Evolutionary conservation across 2,888 invertebrate genomes (phyloP).

Genomic region (Drosophila anceps): DNA sequence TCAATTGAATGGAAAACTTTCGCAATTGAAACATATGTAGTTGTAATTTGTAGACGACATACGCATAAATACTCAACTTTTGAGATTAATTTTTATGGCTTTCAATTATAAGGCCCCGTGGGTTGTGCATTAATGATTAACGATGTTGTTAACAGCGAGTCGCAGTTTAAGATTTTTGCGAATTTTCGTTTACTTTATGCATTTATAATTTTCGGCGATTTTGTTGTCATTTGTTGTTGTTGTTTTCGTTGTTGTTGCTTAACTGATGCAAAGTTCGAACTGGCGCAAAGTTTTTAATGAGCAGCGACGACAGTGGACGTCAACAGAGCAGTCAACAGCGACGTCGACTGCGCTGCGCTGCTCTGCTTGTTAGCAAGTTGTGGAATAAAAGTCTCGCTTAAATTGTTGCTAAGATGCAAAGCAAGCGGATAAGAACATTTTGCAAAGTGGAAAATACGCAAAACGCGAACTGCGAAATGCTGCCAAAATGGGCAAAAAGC

Average conservation of each 20-base stretch:
- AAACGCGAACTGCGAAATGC: slow-evolving; percentile 4
- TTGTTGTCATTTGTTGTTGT: slow-evolving; percentile 30
- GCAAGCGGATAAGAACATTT: slow-evolving; percentile 42
- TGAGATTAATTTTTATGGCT: background rate
- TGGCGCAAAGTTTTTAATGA: slow-evolving; percentile 76
- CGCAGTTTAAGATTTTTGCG: slow-evolving; percentile 41
- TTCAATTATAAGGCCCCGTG: background rate
- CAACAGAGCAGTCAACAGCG: slow-evolving; percentile 35
- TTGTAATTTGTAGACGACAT: background rate
- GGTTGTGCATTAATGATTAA: slow-evolving; percentile 11
- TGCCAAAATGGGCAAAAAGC: slow-evolving; percentile 6
- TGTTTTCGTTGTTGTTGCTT: slow-evolving; percentile 68
- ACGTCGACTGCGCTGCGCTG: slow-evolving; percentile 20
- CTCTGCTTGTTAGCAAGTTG: slow-evolving; percentile 52
- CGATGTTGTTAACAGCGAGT: slow-evolving; percentile 13
- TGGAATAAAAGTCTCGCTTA: slow-evolving; percentile 34
- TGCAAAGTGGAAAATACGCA: slow-evolving; percentile 13
- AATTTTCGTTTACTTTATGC: slow-evolving; percentile 65
- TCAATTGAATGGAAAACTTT: too few relatives aligned
- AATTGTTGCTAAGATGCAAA: slow-evolving; percentile 63
- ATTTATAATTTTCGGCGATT: slow-evolving; percentile 64
- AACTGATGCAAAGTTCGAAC: slow-evolving; percentile 76
- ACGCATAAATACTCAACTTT: background rate
- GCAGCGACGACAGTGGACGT: slow-evolving; percentile 65
- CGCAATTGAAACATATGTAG: background rate